Base-by-base conservation (phyloP, 2,888 invertebrate species). In the Aleiodes alternator region DNA sequence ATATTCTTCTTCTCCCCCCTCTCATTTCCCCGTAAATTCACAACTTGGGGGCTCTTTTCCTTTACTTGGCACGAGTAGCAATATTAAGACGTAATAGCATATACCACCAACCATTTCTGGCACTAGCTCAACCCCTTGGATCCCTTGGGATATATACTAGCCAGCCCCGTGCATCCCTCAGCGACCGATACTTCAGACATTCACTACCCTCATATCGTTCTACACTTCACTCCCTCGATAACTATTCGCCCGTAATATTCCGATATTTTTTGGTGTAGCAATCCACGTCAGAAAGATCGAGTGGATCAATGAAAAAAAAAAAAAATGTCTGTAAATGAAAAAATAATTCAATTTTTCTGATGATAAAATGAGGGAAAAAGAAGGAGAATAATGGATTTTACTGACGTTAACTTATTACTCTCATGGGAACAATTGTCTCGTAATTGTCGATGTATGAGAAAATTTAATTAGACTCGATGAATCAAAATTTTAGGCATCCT, bases 11-110 rank as follows among this genome's bases (percentile, higher is more conserved):
- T 23, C 23, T 2, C 23, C 23, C 23, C 23, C 23, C 59, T 34
- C 59, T 11, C 8, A 12, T 57, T 57, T 9, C 57, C 12, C 43
- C 38, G 8, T 9, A 11, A 16, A 34, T 59, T 9, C 34, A 34
- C 56, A 56, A 48, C 8, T 8, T 29, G 64, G 70, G 70, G 34
- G 59, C 53, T 55, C 53, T 61, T 43, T 53, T 70, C 77, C 70
- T 74, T 23, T 23, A 23, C 23, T 83, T 83, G 83, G 82, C 82
- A 83, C 80, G 79, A 71, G 72, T 75, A 43, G 48, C 76, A 76
- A 78, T 81, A 83, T 83, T 83, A 82, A 82, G 82, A 82, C 79
- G 80, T 82, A 82, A 82, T 82, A 80, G 80, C 76, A 73, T 78
- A 80, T 78, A 23, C 78, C 76, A 69, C 61, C 75, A 71, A 48